Evolutionary conservation across 2,113 vertebrate genomes (phyloP).

Genomic region (Reinhardtius hippoglossoides): DNA sequence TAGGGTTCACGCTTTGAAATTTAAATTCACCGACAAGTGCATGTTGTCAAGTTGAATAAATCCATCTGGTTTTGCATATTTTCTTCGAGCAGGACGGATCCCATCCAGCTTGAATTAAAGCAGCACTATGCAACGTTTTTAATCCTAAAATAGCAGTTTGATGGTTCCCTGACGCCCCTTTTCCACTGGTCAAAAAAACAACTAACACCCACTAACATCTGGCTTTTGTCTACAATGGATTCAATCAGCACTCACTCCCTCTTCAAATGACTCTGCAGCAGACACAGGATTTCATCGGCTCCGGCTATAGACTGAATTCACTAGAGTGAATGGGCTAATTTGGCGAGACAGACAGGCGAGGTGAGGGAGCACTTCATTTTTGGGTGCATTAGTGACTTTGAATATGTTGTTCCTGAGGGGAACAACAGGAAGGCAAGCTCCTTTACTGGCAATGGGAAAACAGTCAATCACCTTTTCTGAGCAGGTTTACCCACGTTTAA

Average conservation of each 20-base stretch:
- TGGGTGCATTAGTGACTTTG: not conserved
- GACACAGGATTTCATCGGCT: no score
- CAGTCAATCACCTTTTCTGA: no score
- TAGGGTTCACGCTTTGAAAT: slow-evolving; percentile 12
- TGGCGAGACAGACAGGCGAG: not conserved
- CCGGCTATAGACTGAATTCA: no score
- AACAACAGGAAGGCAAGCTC: not conserved
- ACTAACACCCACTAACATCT: not conserved
- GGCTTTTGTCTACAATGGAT: not conserved
- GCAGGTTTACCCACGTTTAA: no score
- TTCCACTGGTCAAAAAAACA: not conserved
- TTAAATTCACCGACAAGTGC: slow-evolving; percentile 9
- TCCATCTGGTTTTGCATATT: slow-evolving; percentile 24
- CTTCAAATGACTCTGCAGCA: not conserved
- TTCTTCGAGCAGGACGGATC: slow-evolving; percentile 3
- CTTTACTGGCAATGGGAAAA: no score
- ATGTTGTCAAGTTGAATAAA: slow-evolving; percentile 1
- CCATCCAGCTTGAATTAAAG: not conserved
- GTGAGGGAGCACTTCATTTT: not conserved
- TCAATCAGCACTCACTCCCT: not conserved
- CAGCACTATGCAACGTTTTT: not conserved
- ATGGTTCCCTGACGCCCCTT: not conserved
- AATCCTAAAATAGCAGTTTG: not conserved
- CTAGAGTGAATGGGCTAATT: not conserved
- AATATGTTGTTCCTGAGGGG: not conserved